phyloP scores from a whole-genome alignment of 2,888 invertebrate genomes.

The Drosophila barbarae region DNA sequence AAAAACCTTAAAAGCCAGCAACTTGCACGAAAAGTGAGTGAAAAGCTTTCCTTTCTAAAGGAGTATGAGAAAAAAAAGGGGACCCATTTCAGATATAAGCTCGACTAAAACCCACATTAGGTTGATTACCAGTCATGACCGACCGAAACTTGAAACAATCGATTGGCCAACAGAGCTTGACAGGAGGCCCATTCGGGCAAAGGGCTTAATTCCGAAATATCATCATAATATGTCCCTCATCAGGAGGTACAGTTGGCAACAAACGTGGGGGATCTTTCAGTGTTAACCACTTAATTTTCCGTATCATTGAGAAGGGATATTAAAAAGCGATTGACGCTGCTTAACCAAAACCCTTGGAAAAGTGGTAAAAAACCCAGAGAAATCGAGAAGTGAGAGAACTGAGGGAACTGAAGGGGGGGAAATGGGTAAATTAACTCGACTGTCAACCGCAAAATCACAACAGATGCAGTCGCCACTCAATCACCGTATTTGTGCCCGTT shows the following conservation, averaged over 20 bases:
- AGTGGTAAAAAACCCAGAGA: conserved; percentile 24
- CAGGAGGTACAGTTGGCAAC: conserved; percentile 18
- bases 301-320: conserved; percentile 64
- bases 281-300: conserved; percentile 69
- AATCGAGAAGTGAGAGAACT: conserved; percentile 10
- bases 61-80: not conserved
- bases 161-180: conserved; percentile 10
- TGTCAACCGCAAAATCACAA: conserved; percentile 71
- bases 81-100: not conserved
- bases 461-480: conserved; percentile 70
- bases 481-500: conserved; percentile 55
- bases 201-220: conserved; percentile 14
- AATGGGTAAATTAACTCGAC: conserved; percentile 64
- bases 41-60: not conserved
- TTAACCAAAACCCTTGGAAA: conserved; percentile 21
- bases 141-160: conserved; percentile 13
- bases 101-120: conserved; percentile 10
- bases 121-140: conserved; percentile 22
- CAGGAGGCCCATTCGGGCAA: not conserved
- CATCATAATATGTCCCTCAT: conserved; percentile 4
- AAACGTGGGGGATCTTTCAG: conserved; percentile 34
- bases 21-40: not conserved
- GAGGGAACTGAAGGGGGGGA: conserved; percentile 31
- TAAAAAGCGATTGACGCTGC: conserved; percentile 54
- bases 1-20: not conserved